phyloP scores from a whole-genome alignment of 2,113 vertebrate species.

The Lycocorax pyrrhopterus region DNA sequence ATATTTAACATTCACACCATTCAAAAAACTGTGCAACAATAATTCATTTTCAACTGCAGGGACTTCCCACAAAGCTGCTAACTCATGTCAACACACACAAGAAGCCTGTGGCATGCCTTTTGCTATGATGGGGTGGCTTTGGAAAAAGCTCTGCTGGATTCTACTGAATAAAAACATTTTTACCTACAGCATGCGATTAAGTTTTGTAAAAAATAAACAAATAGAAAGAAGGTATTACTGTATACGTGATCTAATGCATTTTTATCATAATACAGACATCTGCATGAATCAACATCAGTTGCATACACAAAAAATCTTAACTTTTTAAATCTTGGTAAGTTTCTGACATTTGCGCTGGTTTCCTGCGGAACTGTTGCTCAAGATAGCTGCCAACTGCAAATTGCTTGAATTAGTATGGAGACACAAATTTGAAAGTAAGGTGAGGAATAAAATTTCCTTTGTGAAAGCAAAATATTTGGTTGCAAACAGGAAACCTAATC shows the following conservation, averaged over 20 bases:
- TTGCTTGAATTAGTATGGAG: background rate
- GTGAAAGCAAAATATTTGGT: background rate
- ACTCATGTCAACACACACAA: background rate
- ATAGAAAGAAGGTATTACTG: background rate
- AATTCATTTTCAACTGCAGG: background rate
- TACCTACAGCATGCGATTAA: background rate
- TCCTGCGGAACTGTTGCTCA: background rate
- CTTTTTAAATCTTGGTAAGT: background rate
- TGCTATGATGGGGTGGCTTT: background rate
- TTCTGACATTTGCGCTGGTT: background rate
- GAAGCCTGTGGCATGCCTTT: background rate
- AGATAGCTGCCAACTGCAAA: background rate
- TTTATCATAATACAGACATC: background rate
- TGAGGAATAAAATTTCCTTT: background rate
- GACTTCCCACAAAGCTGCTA: background rate
- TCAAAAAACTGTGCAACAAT: background rate
- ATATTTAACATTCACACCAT: background rate
- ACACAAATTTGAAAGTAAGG: background rate
- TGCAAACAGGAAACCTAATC: background rate
- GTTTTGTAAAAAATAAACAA: background rate
- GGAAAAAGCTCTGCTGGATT: background rate
- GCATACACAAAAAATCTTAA: background rate
- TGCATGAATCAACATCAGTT: background rate
- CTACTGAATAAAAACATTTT: background rate
- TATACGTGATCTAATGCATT: background rate